Evolutionary conservation across 2,797 vertebrate species (phyloP).

Genomic region (Alfaro cultratus): DNA sequence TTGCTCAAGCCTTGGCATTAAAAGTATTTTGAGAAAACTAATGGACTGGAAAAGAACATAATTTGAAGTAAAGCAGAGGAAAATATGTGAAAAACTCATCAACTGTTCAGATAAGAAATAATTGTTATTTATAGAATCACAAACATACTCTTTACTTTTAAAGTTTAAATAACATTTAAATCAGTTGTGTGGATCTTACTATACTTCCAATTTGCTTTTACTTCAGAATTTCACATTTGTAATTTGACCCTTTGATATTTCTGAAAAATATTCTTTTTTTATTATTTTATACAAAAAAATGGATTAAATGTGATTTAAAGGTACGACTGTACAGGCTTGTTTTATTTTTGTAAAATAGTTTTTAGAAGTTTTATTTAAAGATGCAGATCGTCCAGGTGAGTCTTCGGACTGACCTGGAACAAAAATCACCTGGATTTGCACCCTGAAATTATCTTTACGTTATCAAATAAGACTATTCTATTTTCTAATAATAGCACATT

Average conservation of each 20-base stretch:
- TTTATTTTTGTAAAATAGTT: not conserved
- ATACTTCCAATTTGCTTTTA: not conserved
- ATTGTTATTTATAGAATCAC: not conserved
- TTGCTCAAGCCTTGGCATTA: not conserved
- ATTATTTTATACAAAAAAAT: too few species aligned
- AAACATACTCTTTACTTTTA: not conserved
- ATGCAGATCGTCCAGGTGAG: not conserved
- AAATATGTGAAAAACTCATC: not conserved
- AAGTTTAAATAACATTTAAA: not conserved
- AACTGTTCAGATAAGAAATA: not conserved
- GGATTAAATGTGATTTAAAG: not conserved
- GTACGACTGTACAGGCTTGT: constrained; percentile 10
- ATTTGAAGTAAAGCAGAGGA: not conserved
- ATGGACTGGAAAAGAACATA: not conserved
- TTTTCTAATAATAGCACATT: not conserved
- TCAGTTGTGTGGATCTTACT: not conserved
- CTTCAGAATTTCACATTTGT: not conserved
- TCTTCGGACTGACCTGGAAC: not conserved
- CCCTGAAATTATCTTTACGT: not conserved
- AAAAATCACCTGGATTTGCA: not conserved
- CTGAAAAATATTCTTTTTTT: not conserved
- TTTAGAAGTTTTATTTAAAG: constrained; percentile 38
- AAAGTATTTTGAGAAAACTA: not conserved
- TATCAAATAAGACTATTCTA: not conserved
- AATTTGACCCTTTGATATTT: not conserved